Base-by-base conservation (phyloP, 2,888 invertebrate species). In the Anarsia innoxiella region DNA sequence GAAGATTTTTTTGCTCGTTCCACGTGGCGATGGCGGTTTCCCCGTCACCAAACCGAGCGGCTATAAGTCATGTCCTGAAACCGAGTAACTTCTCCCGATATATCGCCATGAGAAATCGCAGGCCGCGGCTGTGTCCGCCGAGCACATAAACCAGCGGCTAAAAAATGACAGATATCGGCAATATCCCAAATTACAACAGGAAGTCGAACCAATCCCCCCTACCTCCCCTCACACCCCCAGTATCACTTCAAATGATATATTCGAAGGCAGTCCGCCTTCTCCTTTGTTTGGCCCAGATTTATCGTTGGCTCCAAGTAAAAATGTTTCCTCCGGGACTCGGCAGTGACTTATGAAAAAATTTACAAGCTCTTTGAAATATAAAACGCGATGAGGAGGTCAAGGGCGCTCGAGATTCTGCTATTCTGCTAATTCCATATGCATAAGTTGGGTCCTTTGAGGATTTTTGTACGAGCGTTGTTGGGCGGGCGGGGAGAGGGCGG, bases 231-330 rank as follows among this genome's bases (percentile, higher is more conserved):
- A 9, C 27, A 10, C 4, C 10, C 13, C 15, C 19, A 13, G 30
- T 29, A 33, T 40, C 40, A 31, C 37, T 40, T 30, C 16, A 40
- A n/a, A 41, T 41, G 41, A 41, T 41, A 37, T 41, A 41, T 41
- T 36, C 30, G 19, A 25, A n/a, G 8, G 9, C 23, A 36, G 37
- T 40, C 41, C 37, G 31, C 41, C 34, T 33, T 32, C 27, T 15
- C 28, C 32, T 37, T 40, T 37, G 31, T 33, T 37, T 33, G 29
- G 8, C 19, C 14, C 30, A 31, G 41, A 41, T 41, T 41, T 41
- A 41, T 41, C 33, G 40, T 19, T 28, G 25, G 19, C 33, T 27
- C 23, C 23, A 36, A 36, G 36, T 23, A 29, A 40, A 36, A 41
- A 37, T 37, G 41, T 27, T 27, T 35, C 41, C 41, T 31, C 11